Conservation (phyloP, 2,113 vertebrate species). For the Charina bottae region DNA sequence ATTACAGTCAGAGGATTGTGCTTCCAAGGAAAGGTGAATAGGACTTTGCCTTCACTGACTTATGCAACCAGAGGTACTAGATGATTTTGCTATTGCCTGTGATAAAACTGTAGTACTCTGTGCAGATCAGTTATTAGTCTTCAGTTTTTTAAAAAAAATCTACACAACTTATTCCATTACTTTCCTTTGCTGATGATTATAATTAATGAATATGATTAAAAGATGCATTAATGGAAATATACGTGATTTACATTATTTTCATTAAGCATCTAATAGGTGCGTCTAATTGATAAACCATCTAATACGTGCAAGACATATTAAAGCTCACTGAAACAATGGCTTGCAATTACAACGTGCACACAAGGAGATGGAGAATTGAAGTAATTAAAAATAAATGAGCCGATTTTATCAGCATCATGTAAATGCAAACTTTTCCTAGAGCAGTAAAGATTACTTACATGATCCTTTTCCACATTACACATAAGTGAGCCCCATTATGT, state of each 20-base stretch:
- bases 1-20: neutral
- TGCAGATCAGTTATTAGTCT: neutral
- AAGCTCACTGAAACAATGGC: neutral
- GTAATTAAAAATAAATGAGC: neutral
- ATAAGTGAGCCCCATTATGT: neutral
- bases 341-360: neutral
- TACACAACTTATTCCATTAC: neutral
- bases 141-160: neutral
- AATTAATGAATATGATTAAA: neutral
- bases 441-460: neutral
- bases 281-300: neutral
- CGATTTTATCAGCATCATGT: neutral
- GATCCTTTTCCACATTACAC: neutral
- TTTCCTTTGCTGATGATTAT: neutral
- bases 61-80: neutral
- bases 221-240: neutral
- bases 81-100: neutral
- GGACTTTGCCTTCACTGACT: neutral
- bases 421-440: neutral
- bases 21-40: neutral
- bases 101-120: neutral
- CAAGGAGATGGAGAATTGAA: neutral
- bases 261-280: neutral
- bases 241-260: neutral
- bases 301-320: neutral